Evolutionary conservation across 2,113 vertebrate species (phyloP).

Genomic region (Indicator indicator): DNA sequence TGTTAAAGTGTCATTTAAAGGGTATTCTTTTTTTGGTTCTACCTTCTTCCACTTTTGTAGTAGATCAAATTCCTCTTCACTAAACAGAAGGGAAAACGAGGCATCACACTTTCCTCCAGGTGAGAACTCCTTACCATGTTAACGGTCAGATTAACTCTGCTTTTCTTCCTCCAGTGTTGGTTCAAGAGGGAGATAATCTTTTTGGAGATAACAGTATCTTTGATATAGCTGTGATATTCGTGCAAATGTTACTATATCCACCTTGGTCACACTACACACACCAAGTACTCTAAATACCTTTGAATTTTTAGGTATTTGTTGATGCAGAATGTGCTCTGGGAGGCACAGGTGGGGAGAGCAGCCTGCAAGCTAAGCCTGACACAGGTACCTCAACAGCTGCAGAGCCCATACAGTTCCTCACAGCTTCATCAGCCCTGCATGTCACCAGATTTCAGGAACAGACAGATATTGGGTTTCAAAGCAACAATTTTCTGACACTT

Average conservation of each 20-base stretch:
- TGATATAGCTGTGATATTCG: background rate
- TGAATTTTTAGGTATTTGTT: slow-evolving; percentile 24
- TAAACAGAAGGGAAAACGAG: background rate
- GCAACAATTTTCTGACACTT: background rate
- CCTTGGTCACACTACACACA: background rate
- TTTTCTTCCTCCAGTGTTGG: background rate
- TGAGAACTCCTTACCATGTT: background rate
- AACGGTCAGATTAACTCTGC: background rate
- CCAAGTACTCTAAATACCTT: background rate
- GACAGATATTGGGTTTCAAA: background rate
- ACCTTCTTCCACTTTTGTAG: background rate
- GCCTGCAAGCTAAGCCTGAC: background rate
- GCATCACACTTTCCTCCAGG: background rate
- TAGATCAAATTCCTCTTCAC: slow-evolving; percentile 14
- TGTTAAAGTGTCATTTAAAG: background rate
- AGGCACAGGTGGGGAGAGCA: background rate
- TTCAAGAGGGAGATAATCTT: background rate
- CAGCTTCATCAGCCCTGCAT: background rate
- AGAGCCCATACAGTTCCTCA: background rate
- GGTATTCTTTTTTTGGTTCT: background rate
- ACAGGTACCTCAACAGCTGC: background rate
- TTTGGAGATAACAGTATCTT: background rate
- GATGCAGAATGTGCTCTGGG: background rate
- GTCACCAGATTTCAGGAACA: background rate
- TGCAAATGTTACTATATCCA: accelerated